Conservation (phyloP, 2,797 vertebrate genomes). For the Sebastes kiyomatsui region DNA sequence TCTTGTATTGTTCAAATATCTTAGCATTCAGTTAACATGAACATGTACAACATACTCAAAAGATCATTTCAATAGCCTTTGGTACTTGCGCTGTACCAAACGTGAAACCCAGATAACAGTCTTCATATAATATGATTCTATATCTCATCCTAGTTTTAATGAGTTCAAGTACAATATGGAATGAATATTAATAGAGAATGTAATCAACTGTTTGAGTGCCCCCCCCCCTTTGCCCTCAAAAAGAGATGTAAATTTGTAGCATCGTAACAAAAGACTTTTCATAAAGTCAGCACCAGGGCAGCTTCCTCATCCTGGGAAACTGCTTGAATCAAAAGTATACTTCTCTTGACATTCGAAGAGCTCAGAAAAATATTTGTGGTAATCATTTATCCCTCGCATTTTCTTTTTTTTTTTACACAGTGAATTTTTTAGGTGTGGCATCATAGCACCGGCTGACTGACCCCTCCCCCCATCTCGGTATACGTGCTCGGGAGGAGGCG, state of each 20-base stretch:
- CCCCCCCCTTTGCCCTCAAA: slow-evolving; percentile 22
- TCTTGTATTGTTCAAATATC: slow-evolving; percentile 63
- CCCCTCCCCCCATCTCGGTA: neutral
- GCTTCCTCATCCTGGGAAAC: slow-evolving; percentile 66
- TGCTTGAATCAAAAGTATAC: slow-evolving; percentile 62
- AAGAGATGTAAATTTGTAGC: slow-evolving; percentile 63
- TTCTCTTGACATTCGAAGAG: slow-evolving; percentile 75
- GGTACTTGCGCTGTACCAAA: slow-evolving; percentile 71
- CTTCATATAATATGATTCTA: slow-evolving; percentile 74
- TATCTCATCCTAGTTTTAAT: slow-evolving; percentile 69
- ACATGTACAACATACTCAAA: slow-evolving; percentile 72
- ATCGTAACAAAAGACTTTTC: slow-evolving; percentile 68
- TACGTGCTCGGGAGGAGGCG: slow-evolving; percentile 14
- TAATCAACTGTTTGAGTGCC: slow-evolving; percentile 67
- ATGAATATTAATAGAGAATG: slow-evolving; percentile 61
- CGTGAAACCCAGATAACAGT: slow-evolving; percentile 78
- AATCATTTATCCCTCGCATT: slow-evolving; percentile 49
- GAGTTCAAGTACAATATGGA: slow-evolving; percentile 80
- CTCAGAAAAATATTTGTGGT: slow-evolving; percentile 69
- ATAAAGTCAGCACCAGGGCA: slow-evolving; percentile 82
- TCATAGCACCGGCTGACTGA: slow-evolving; percentile 71
- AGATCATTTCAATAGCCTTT: slow-evolving; percentile 56
- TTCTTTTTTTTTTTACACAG: slow-evolving; percentile 71
- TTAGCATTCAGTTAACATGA: slow-evolving; percentile 65
- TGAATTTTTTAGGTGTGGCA: slow-evolving; percentile 76